Conservation (phyloP, 2,888 invertebrate genomes). For the Seladonia tumulorum region DNA sequence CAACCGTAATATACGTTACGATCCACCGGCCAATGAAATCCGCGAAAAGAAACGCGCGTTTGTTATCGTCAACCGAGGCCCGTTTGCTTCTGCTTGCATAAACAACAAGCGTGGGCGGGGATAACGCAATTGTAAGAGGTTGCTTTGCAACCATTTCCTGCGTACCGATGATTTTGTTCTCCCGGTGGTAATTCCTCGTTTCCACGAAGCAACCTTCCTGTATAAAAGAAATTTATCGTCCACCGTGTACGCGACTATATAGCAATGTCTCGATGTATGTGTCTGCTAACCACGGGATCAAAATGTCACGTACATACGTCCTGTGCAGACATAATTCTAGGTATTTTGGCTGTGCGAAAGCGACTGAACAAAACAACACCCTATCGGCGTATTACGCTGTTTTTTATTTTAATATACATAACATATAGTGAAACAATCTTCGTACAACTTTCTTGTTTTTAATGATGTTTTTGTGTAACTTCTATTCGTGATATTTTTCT, state of each 20-base stretch:
- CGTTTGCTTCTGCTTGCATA: constrained; percentile 19
- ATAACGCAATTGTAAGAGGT: constrained; percentile 3
- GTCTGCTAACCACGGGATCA: background rate
- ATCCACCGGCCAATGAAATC: constrained; percentile 10
- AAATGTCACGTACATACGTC: no score
- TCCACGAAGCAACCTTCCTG: background rate
- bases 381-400: no score
- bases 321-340: background rate
- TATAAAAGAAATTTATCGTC: background rate
- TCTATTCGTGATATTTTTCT: no score
- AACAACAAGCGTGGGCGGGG: background rate
- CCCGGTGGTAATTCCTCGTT: background rate
- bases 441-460: no score
- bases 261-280: background rate
- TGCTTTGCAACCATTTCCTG: background rate
- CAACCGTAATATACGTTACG: constrained; percentile 31
- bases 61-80: constrained; percentile 35
- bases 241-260: background rate
- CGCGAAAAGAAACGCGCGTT: constrained; percentile 17
- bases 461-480: no score
- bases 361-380: no score
- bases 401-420: no score
- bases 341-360: no score
- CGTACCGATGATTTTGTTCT: background rate
- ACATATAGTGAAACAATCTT: no score